Evolutionary conservation across 2,113 vertebrate species (phyloP).

Genomic region (Myiozetetes cayanensis): DNA sequence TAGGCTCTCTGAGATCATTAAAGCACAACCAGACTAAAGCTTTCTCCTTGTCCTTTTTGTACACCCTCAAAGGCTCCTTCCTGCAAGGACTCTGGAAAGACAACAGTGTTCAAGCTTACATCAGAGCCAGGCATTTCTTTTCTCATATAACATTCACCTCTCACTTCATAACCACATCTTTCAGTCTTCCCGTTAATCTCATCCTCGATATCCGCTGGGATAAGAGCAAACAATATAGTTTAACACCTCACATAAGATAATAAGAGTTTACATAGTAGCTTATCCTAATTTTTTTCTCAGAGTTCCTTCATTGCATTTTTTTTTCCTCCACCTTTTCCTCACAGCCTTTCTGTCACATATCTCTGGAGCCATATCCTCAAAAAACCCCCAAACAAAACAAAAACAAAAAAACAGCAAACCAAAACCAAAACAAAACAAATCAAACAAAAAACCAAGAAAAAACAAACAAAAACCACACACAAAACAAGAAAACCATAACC

Average conservation of each 20-base stretch:
- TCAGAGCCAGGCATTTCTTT: not conserved
- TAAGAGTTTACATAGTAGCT: not conserved
- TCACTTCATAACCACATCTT: not conserved
- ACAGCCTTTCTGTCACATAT: not conserved
- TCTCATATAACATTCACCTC: not conserved
- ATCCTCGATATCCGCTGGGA: rapidly evolving
- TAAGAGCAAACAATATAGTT: not conserved
- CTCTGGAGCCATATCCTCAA: rapidly evolving
- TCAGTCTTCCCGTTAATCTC: not conserved
- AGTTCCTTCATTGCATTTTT: not conserved
- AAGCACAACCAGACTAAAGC: not conserved
- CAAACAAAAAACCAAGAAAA: too few relatives aligned
- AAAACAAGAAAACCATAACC: too few relatives aligned
- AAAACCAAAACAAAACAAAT: too few relatives aligned
- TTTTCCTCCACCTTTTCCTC: not conserved
- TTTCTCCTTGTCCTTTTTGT: not conserved
- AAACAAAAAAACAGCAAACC: too few relatives aligned
- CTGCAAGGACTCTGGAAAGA: not conserved
- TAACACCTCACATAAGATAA: not conserved
- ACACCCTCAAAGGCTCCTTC: not conserved
- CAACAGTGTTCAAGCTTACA: not conserved
- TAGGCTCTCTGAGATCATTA: not conserved
- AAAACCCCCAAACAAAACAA: too few relatives aligned
- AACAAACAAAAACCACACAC: too few relatives aligned
- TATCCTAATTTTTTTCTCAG: not conserved